Evolutionary conservation across 1,140 invertebrate genomes (phyloP).

Genomic region (Calliphora vicina): DNA sequence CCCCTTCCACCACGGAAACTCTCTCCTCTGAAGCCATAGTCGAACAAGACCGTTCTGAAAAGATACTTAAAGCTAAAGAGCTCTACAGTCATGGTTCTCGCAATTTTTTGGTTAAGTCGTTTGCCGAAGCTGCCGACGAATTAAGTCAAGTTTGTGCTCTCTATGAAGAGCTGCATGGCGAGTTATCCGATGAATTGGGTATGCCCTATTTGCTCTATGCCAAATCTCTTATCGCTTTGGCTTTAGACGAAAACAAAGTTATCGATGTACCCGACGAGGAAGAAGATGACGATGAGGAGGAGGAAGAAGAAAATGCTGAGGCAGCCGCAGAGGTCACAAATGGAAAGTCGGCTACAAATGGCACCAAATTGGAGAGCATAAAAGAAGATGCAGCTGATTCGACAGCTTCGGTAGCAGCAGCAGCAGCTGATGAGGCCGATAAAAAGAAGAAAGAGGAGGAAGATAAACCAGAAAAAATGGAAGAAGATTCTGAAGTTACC

Average conservation of each 20-base stretch:
- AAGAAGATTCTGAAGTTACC: slow-evolving; percentile 51
- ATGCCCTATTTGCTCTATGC: slow-evolving; percentile 75
- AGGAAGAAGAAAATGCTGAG: slow-evolving; percentile 61
- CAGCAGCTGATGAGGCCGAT: background rate
- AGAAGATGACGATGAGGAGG: slow-evolving; percentile 64
- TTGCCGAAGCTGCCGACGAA: slow-evolving; percentile 73
- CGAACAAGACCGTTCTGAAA: slow-evolving; percentile 50
- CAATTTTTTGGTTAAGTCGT: slow-evolving; percentile 77
- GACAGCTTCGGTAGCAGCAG: too few species aligned
- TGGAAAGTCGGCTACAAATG: background rate
- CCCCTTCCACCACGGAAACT: background rate
- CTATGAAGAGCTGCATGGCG: slow-evolving; percentile 72
- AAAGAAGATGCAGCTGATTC: slow-evolving; percentile 24
- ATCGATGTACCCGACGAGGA: slow-evolving; percentile 72
- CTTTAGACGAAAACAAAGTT: slow-evolving; percentile 76
- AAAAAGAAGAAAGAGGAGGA: background rate
- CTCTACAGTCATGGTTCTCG: slow-evolving; percentile 74
- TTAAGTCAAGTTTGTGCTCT: slow-evolving; percentile 76
- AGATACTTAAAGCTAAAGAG: slow-evolving; percentile 59
- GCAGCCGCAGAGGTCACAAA: background rate
- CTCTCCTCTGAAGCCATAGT: slow-evolving; percentile 42
- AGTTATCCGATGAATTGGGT: slow-evolving; percentile 74
- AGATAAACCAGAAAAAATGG: slow-evolving; percentile 15
- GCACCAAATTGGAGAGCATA: slow-evolving; percentile 4
- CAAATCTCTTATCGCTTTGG: slow-evolving; percentile 74